A percentile compares a stretch with the other conserved stretches of the same genome.
Conservation (phyloP, 2,797 vertebrate species). For the Pseudotriccus pelzelni region DNA sequence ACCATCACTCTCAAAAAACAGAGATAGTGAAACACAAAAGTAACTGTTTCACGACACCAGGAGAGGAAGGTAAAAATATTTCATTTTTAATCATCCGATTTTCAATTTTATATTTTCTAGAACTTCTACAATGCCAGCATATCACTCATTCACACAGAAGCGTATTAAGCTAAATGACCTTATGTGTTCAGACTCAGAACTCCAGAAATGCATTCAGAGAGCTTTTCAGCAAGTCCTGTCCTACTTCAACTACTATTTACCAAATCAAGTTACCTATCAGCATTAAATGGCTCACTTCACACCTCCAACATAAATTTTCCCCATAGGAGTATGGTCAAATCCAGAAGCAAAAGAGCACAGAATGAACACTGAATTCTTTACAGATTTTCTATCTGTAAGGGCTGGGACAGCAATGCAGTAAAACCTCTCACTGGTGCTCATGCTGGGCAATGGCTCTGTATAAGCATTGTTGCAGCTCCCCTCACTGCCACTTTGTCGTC, state of each 20-base stretch:
- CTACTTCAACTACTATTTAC: background rate
- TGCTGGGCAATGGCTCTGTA: background rate
- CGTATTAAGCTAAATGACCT: background rate
- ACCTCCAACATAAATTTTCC: background rate
- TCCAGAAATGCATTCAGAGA: background rate
- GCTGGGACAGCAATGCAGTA: background rate
- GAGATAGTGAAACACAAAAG: background rate
- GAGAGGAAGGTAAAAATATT: background rate
- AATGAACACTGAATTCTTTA: background rate
- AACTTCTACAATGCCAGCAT: background rate
- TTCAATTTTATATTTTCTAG: background rate
- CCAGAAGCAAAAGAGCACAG: background rate
- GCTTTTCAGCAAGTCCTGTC: background rate
- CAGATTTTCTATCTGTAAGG: background rate
- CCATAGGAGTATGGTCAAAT: background rate
- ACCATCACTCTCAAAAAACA: background rate
- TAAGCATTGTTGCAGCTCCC: background rate
- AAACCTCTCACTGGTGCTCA: background rate
- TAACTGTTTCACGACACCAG: background rate
- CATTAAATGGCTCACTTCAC: background rate
- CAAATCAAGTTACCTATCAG: background rate
- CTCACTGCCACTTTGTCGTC: background rate
- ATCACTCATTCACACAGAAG: background rate
- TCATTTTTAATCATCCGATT: background rate
- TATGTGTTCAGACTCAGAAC: background rate